These are phyloP conservation scores for Rhinopomastus cyanomelas DNA, from an alignment of 2,113 vertebrate genomes.

Conservation along the genomic window DNA sequence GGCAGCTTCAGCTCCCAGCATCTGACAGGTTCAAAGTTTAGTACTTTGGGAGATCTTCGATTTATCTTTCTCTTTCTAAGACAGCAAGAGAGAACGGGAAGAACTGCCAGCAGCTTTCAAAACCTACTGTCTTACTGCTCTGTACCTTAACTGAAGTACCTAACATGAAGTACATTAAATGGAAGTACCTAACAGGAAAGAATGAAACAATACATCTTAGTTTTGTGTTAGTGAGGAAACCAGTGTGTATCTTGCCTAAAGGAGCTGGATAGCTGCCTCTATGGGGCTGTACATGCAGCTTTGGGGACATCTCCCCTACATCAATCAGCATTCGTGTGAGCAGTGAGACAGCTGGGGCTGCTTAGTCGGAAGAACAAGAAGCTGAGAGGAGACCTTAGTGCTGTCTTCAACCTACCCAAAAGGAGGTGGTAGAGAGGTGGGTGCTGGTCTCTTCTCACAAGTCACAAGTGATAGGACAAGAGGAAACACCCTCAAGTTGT, in stretches of 20 bases:
- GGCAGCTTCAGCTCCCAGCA: neutral
- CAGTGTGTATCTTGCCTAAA: neutral
- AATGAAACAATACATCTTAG: neutral
- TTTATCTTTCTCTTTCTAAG: slow-evolving; percentile 30
- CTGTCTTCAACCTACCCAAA: no score
- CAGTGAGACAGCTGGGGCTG: no score
- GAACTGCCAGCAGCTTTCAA: slow-evolving; percentile 18
- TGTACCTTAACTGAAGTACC: neutral
- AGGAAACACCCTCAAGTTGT: no score
- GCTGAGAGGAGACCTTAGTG: no score
- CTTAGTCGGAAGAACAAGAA: no score
- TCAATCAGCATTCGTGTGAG: neutral
- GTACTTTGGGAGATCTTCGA: neutral
- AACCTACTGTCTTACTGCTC: neutral
- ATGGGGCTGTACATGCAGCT: fast-evolving
- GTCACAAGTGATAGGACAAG: no score
- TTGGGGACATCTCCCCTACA: neutral
- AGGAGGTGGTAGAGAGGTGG: no score
- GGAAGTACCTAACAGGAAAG: neutral
- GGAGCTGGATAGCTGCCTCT: neutral
- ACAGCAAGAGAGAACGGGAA: neutral
- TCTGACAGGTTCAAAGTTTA: slow-evolving; percentile 43
- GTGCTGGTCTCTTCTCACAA: no score
- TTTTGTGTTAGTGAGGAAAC: neutral
- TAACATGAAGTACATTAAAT: neutral